Conservation (phyloP, 2,888 invertebrate genomes). For the Clostera curtula region DNA sequence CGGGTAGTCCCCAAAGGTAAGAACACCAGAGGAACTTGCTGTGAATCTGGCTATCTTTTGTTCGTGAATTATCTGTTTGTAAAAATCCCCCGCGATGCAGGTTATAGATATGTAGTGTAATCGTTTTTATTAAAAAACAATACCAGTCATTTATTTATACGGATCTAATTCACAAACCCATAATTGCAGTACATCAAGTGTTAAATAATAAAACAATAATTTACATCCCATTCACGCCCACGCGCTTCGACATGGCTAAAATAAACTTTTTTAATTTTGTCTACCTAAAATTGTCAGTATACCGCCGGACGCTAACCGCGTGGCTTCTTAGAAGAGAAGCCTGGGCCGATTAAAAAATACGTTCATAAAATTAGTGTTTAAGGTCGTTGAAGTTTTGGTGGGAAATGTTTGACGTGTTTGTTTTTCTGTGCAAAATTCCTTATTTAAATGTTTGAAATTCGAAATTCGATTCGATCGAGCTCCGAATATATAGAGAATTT, state of each 20-base stretch:
- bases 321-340: constrained; percentile 13
- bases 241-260: constrained; percentile 30
- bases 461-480: too few species aligned
- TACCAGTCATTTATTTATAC: not conserved
- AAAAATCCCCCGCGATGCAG: too few species aligned
- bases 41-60: too few species aligned
- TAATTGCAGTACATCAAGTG: constrained; percentile 6
- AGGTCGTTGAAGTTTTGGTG: constrained; percentile 12
- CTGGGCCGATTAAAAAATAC: constrained; percentile 9
- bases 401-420: constrained; percentile 14
- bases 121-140: too few species aligned
- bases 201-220: constrained; percentile 24
- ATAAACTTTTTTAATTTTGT: constrained; percentile 43
- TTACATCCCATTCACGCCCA: constrained; percentile 33
- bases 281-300: constrained; percentile 27
- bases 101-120: too few species aligned
- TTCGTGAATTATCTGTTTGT: too few species aligned
- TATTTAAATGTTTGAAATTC: not conserved
- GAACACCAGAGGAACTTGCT: too few species aligned
- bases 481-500: too few species aligned
- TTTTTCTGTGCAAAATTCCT: too few species aligned
- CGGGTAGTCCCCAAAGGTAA: too few species aligned
- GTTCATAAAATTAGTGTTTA: constrained; percentile 3
- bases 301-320: constrained; percentile 19
- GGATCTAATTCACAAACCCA: not conserved